phyloP scores from a whole-genome alignment of 2,888 invertebrate genomes.

The Acanthosepion esculentum region DNA sequence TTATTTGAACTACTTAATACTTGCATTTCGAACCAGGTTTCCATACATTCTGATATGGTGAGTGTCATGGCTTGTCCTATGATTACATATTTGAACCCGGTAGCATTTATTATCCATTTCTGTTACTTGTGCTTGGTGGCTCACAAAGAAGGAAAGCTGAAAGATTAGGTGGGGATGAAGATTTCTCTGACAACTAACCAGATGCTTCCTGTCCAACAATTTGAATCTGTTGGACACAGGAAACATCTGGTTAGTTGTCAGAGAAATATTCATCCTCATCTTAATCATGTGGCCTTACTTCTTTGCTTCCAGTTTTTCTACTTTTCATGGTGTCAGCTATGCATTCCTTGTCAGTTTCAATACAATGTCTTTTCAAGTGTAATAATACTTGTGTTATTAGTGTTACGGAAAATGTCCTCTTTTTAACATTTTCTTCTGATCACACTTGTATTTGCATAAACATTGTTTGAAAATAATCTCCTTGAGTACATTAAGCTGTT shows the following conservation, averaged over 20 bases:
- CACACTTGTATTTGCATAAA: not conserved
- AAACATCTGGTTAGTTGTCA: constrained; percentile 10
- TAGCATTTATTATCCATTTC: not conserved
- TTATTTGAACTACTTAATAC: not conserved
- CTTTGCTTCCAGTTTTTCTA: not conserved
- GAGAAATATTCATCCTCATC: not conserved
- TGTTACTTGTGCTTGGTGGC: not conserved
- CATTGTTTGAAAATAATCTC: not conserved
- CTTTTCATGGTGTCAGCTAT: not conserved
- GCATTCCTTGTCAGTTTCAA: not conserved
- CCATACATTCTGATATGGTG: constrained; percentile 21
- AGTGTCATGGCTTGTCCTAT: not conserved
- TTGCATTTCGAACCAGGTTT: not conserved
- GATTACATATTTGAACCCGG: not conserved
- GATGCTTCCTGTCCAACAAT: not conserved
- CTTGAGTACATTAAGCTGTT: too few relatives aligned
- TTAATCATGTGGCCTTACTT: not conserved
- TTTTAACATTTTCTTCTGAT: not conserved
- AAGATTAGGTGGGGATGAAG: not conserved
- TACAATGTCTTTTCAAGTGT: not conserved
- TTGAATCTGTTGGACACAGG: constrained; percentile 18
- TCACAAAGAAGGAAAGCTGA: not conserved
- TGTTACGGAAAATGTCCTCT: not conserved
- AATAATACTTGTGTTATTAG: not conserved
- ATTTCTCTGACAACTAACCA: not conserved